These are phyloP conservation scores for Apotomis betuletana DNA, from an alignment of 2,888 invertebrate genomes.

Conservation along the genomic window DNA sequence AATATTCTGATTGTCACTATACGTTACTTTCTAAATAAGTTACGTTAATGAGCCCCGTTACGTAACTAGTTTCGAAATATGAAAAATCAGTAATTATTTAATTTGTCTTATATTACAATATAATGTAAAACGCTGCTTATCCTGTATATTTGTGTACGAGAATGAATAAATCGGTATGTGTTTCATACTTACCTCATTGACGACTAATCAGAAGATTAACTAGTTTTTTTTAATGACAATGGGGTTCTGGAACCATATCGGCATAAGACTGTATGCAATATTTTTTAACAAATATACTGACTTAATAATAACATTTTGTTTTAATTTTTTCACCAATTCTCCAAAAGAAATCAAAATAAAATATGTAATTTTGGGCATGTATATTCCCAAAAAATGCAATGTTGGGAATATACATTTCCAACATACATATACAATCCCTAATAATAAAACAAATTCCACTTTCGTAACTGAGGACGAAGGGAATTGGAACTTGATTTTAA, in stretches of 20 bases:
- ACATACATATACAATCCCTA: too few relatives aligned
- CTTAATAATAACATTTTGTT: conserved; percentile 57
- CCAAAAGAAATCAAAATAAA: not conserved
- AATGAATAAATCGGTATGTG: conserved; percentile 74
- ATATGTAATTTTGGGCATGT: too few relatives aligned
- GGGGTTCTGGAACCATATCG: conserved; percentile 83
- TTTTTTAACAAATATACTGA: conserved; percentile 82
- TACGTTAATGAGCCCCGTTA: not conserved
- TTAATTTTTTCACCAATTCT: conserved; percentile 52
- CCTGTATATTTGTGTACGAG: conserved; percentile 53
- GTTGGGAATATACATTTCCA: too few relatives aligned
- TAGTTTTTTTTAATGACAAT: conserved; percentile 67
- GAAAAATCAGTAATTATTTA: not conserved
- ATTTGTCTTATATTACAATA: conserved; percentile 13
- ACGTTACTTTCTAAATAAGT: too few relatives aligned
- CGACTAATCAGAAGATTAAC: conserved; percentile 57
- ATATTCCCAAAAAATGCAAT: too few relatives aligned
- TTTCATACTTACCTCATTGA: conserved; percentile 81
- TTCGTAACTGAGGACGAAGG: too few relatives aligned
- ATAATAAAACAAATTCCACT: too few relatives aligned
- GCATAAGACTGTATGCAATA: conserved; percentile 59
- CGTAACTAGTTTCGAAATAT: conserved; percentile 4
- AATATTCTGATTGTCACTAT: too few relatives aligned
- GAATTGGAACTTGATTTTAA: too few relatives aligned
- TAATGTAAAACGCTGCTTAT: conserved; percentile 44